Conservation (phyloP, 2,113 vertebrate genomes). For the Pagrus major region DNA sequence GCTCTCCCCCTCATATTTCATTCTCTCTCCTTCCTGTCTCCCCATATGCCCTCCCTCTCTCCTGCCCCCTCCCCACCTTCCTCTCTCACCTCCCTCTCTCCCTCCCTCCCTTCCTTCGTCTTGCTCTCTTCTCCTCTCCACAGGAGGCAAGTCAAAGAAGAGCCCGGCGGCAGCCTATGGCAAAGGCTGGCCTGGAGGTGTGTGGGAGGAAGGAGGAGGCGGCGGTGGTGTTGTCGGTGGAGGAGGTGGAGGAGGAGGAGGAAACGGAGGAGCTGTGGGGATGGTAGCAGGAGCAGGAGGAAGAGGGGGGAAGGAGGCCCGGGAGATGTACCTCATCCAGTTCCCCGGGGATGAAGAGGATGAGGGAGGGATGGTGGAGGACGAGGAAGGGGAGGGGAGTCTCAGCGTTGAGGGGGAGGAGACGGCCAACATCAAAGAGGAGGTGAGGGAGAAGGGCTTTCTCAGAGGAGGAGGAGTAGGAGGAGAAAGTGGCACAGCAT, state of each 20-base stretch:
- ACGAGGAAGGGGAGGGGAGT: conserved; percentile 83
- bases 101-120: conserved; percentile 41
- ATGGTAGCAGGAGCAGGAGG: conserved; percentile 64
- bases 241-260: conserved; percentile 43
- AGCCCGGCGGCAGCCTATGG: conserved; percentile 73
- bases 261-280: conserved; percentile 70
- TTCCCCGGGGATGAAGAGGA: conserved; percentile 81
- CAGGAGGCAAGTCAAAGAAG: conserved; percentile 84
- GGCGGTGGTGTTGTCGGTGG: conserved; percentile 26
- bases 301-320: conserved; percentile 79
- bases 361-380: conserved; percentile 77
- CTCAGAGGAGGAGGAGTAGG: conserved; percentile 70
- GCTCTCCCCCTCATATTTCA: conserved; percentile 62
- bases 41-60: conserved; percentile 35
- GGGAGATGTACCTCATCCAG: conserved; percentile 83
- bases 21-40: conserved; percentile 58
- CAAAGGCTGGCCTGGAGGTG: conserved; percentile 83
- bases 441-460: conserved; percentile 83
- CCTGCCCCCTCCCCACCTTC: conserved; percentile 35
- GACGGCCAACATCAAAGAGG: conserved; percentile 86
- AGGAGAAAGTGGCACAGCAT: conserved; percentile 73
- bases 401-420: conserved; percentile 84
- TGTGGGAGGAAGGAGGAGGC: conserved; percentile 83
- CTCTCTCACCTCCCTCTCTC: conserved; percentile 49
- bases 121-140: conserved; percentile 63